Evolutionary conservation across 92 coral and sea anemone species (phyloP), one percentile per base, ranked within the genome.

Genomic region (Pocillopora meandrina): DNA sequence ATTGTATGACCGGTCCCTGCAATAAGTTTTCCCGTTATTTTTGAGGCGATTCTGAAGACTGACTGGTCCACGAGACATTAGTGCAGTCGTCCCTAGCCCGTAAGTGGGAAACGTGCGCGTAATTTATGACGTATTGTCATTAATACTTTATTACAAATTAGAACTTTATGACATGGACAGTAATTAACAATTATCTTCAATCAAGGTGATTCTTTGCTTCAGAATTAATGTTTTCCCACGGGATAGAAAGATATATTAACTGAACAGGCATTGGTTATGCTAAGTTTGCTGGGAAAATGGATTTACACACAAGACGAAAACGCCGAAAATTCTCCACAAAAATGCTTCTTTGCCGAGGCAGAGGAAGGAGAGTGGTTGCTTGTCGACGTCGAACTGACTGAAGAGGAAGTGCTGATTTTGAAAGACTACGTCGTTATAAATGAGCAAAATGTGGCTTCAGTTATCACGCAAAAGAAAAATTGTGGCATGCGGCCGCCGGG

Each of bases 291-390:
- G 2, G 85, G 61, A 71, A 81, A 81, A 81, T 81, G 85, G 85
- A 60, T 81, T 15, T 71, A 58, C 36, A 7, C 85, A 14, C 60
- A 61, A 33, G 68, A 81, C 14, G 61, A 71, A 12, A 42, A 42
- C 52, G 78, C 47, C 57, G 16, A 3, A 35, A 42, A 34, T 15
- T 57, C 69, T n/a, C 4, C 10, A 16, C 75, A 59, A 60, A 77
- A 81, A 14, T 81, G 77, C 61, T 71, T 13, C 23, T 12, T 81
- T 20, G 67, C n/a, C 61, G 85, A 81, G 18, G 20, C 77, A 15
- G 77, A 71, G 23, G 87, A 83, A 11, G 87, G 74, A 31, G 87
- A 49, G 12, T 83, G 87, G 87, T 72, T 83, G 56, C 9, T 83
- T 3, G 72, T 83, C 2, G 87, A 83, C 67, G 65, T 83, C 7